phyloP scores from a whole-genome alignment of 2,888 invertebrate genomes.

The Rhyacophila evoluta region DNA sequence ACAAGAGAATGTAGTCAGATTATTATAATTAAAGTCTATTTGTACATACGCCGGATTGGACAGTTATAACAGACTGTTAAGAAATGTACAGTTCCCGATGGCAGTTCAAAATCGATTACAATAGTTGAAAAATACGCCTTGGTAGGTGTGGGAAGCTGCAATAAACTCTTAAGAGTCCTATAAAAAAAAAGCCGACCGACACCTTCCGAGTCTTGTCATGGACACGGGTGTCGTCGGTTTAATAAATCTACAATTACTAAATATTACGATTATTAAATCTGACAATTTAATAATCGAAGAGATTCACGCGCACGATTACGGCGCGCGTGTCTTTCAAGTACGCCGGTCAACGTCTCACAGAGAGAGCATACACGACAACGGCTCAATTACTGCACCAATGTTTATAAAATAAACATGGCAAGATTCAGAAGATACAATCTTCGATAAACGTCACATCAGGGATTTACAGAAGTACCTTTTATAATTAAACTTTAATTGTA shows the following conservation, averaged over 20 bases:
- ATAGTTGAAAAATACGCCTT: background rate
- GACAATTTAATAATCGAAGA: background rate
- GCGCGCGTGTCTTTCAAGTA: background rate
- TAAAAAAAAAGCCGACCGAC: background rate
- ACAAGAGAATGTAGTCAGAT: no score
- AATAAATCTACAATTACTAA: background rate
- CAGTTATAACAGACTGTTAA: no score
- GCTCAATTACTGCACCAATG: background rate
- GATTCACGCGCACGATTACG: background rate
- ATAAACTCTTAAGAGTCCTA: background rate
- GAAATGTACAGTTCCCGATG: background rate
- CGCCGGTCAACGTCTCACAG: no score
- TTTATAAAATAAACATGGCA: background rate
- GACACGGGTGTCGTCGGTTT: background rate
- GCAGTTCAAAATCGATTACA: background rate
- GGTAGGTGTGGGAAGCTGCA: conserved; percentile 10
- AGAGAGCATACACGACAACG: no score
- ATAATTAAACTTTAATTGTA: background rate
- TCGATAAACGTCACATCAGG: background rate
- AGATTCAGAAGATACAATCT: background rate
- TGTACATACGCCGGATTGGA: no score
- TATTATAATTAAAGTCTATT: no score
- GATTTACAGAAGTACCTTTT: background rate
- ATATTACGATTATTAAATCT: background rate
- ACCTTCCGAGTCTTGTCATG: background rate